Evolutionary conservation across 1,140 invertebrate genomes (phyloP), one percentile per base, ranked within the genome.

Genomic region (Aporrectodea caliginosa): DNA sequence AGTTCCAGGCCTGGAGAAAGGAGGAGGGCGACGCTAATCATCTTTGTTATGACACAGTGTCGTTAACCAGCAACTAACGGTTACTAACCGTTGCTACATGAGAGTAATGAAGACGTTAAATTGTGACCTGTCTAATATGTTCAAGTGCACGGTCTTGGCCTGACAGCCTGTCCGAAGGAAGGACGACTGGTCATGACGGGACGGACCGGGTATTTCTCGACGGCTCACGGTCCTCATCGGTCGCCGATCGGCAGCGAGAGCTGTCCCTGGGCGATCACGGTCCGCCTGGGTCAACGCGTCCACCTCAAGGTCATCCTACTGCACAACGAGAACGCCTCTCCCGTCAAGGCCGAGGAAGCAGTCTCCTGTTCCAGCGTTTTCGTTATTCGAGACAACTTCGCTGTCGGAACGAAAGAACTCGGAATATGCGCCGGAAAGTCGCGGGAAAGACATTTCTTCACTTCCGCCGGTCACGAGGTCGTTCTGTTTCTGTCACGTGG

Each of bases 251-350:
- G 77, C 2, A 70, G 29, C 27, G 34, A 69, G 43, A 30, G n/a
- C 27, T 78, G 77, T 33, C 77, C 77, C 14, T 78, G 77, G 77
- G n/a, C 1, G 1, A 33, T 78, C n/a, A 22, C 29, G 77, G 77
- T 69, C 12, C 77, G 31, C 2, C 31, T 29, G 22, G 77, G 77
- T 69, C 77, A 78, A 32, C 35, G 34, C 34, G 31, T 78, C 43
- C 58, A 78, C 16, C 1, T 78, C 12, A 78, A 76, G 75, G 43
- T 76, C 75, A 35, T 76, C n/a, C 32, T 76, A 32, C 33, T 76
- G 35, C 32, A 35, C 29, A 35, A 76, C 75, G 75, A 76, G 1
- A 76, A 76, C 75, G 35, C 43, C 33, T 27, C 30, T n/a, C 75
- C 75, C 1, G 43, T 29, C 27, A 35, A 76, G 33, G 33, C 33